Evolutionary conservation across 92 coral and sea anemone genomes (phyloP).

Genomic region (Phenganax marumi): DNA sequence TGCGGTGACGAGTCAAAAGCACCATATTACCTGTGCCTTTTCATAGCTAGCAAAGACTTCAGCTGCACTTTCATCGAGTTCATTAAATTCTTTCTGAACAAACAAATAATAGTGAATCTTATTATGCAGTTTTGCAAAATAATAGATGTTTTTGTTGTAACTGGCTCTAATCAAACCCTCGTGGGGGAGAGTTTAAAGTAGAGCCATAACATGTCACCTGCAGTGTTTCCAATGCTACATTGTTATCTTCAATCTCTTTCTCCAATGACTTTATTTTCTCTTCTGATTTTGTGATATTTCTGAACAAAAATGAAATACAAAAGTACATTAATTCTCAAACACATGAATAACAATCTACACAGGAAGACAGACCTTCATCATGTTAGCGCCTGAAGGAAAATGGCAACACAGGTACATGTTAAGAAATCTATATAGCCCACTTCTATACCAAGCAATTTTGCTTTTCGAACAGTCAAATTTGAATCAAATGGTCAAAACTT

Average conservation of each 20-base stretch:
- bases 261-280: slow-evolving; percentile 77
- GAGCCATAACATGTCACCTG: slow-evolving; percentile 60
- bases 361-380: background rate
- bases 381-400: no score
- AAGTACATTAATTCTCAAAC: background rate
- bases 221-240: slow-evolving; percentile 58
- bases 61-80: slow-evolving; percentile 81
- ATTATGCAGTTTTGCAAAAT: background rate
- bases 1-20: no score
- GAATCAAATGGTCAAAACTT: no score
- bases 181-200: background rate
- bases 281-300: slow-evolving; percentile 88
- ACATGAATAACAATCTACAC: background rate
- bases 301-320: slow-evolving; percentile 7
- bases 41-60: slow-evolving; percentile 75
- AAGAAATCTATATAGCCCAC: no score
- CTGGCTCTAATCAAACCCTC: background rate
- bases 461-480: no score
- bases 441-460: no score
- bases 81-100: slow-evolving; percentile 63
- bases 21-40: slow-evolving; percentile 68
- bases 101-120: background rate
- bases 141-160: background rate
- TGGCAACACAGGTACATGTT: no score
- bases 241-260: slow-evolving; percentile 78